phyloP scores from a whole-genome alignment of 2,888 invertebrate species.

The Aleiodes testaceus region DNA sequence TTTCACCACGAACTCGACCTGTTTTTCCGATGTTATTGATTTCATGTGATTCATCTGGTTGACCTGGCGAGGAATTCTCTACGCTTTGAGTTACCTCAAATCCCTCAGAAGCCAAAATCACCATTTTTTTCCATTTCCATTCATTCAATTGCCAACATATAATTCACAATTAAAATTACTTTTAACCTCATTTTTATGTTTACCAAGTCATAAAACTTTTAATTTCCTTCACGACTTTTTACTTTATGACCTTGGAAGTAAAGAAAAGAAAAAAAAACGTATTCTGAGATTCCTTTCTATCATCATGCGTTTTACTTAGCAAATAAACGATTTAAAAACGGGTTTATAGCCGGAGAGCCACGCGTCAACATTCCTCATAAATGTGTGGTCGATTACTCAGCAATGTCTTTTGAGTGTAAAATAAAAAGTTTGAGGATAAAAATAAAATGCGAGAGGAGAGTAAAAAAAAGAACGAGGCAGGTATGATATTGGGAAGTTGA shows the following conservation, averaged over 20 bases:
- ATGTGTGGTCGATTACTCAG: slow-evolving; percentile 19
- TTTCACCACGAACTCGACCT: slow-evolving; percentile 24
- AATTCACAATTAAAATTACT: no score
- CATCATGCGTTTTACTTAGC: background rate
- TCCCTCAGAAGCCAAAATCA: no score
- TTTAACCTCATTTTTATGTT: no score
- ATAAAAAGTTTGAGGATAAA: slow-evolving; percentile 2
- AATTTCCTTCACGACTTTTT: no score
- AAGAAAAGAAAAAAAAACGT: no score
- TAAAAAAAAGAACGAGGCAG: slow-evolving; percentile 29
- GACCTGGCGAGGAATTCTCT: background rate
- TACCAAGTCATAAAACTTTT: no score
- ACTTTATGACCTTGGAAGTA: no score
- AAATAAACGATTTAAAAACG: slow-evolving; percentile 1
- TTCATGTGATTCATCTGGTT: background rate
- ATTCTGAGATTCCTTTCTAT: no score
- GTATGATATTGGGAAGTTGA: slow-evolving; percentile 11
- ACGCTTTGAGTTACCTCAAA: background rate
- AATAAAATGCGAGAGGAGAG: background rate
- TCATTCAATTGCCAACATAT: no score
- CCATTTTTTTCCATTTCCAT: no score
- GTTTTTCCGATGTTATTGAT: background rate
- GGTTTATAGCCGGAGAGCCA: slow-evolving; percentile 22
- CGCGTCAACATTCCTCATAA: slow-evolving; percentile 26
- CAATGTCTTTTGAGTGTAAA: background rate